These are phyloP conservation scores for Drosophila mimetica DNA, from an alignment of 2,888 invertebrate genomes.

Conservation along the genomic window DNA sequence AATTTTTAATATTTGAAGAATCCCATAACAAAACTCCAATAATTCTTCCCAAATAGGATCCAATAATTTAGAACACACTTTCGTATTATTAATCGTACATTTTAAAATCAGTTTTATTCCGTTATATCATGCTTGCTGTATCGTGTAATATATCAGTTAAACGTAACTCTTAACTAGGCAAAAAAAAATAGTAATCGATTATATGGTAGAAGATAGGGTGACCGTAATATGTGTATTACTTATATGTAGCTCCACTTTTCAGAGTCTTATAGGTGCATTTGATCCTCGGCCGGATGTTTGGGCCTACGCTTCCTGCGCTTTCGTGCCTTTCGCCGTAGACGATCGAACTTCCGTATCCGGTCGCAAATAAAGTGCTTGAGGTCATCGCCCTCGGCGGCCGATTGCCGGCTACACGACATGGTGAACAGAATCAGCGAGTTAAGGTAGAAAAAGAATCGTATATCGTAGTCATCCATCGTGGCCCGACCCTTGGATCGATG, in stretches of 20 bases:
- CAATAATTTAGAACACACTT: neutral
- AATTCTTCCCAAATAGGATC: neutral
- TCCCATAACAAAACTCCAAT: too few relatives aligned
- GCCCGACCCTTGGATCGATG: conserved; percentile 23
- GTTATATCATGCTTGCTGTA: conserved; percentile 40
- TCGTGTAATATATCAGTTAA: conserved; percentile 34
- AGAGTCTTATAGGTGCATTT: neutral
- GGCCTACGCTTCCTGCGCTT: conserved; percentile 62
- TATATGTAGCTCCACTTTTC: conserved; percentile 6
- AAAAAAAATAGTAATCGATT: conserved; percentile 16
- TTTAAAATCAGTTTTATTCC: conserved; percentile 26
- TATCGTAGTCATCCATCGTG: conserved; percentile 60
- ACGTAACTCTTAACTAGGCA: conserved; percentile 40
- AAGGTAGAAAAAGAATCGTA: conserved; percentile 82
- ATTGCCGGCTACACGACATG: conserved; percentile 69
- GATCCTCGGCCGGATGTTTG: conserved; percentile 9
- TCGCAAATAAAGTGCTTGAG: conserved; percentile 76
- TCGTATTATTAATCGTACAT: neutral
- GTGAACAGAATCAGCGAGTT: conserved; percentile 79
- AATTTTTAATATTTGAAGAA: too few relatives aligned
- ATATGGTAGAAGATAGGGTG: conserved; percentile 12
- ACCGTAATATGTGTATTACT: neutral
- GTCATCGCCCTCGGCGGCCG: conserved; percentile 63
- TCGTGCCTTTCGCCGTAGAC: conserved; percentile 74
- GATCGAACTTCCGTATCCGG: conserved; percentile 74